phyloP scores from a whole-genome alignment of 2,888 invertebrate genomes.

The Crematogaster levior region DNA sequence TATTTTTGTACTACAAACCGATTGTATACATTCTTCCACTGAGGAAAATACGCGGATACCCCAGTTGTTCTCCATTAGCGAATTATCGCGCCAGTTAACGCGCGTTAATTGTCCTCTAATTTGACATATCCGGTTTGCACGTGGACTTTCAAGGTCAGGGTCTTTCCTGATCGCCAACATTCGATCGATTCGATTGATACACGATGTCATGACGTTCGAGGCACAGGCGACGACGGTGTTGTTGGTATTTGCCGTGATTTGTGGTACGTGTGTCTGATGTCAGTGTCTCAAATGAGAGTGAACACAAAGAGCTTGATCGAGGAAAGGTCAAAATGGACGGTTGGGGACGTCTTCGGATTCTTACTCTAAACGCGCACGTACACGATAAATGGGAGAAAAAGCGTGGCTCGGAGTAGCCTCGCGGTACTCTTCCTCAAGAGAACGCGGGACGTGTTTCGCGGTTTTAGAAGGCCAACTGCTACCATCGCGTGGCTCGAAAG shows the following conservation, averaged over 20 bases:
- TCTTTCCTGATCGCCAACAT: slow-evolving; percentile 10
- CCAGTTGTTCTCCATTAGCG: slow-evolving; percentile 42
- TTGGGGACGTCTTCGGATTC: neutral
- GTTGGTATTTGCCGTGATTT: slow-evolving; percentile 20
- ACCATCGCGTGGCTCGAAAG: slow-evolving; percentile 83
- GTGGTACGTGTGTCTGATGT: slow-evolving; percentile 24
- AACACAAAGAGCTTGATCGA: slow-evolving; percentile 14
- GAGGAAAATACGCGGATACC: slow-evolving; percentile 7
- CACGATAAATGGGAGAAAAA: slow-evolving; percentile 18
- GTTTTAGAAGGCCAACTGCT: slow-evolving; percentile 82
- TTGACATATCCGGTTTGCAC: slow-evolving; percentile 50
- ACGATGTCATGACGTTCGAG: neutral
- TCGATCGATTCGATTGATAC: slow-evolving; percentile 37
- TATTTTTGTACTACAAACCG: neutral
- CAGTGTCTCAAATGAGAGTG: slow-evolving; percentile 10
- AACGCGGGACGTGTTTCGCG: slow-evolving; percentile 80
- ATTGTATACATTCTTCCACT: neutral
- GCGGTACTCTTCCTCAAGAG: slow-evolving; percentile 63
- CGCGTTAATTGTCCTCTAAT: slow-evolving; percentile 54
- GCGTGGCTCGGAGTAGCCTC: slow-evolving; percentile 29
- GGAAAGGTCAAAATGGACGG: neutral
- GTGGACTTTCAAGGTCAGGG: slow-evolving; percentile 51
- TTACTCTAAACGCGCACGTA: neutral
- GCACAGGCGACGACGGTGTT: slow-evolving; percentile 1
- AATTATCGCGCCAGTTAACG: slow-evolving; percentile 24